Conservation (phyloP, 1,140 invertebrate genomes). For the Tigriopus japonicus region DNA sequence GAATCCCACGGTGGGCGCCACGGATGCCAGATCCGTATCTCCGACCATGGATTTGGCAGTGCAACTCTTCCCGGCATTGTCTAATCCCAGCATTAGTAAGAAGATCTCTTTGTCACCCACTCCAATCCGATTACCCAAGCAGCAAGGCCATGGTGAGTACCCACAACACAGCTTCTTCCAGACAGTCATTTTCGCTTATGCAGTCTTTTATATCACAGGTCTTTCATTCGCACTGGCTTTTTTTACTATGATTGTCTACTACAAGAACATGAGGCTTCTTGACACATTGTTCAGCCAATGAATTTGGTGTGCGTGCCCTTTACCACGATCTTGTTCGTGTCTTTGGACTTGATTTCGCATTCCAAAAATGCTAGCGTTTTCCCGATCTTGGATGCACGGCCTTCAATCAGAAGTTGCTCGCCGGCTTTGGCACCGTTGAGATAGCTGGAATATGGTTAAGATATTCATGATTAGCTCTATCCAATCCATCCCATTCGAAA, state of each 20-base stretch:
- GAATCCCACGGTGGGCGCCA: slow-evolving; percentile 8
- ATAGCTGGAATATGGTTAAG: slow-evolving; percentile 30
- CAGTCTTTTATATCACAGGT: too few species aligned
- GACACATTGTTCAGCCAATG: slow-evolving; percentile 26
- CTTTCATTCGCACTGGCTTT: too few species aligned
- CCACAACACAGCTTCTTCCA: too few species aligned
- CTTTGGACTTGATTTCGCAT: slow-evolving; percentile 50
- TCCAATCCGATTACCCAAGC: slow-evolving; percentile 23
- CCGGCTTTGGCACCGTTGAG: slow-evolving; percentile 50
- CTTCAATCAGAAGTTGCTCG: slow-evolving; percentile 53
- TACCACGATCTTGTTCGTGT: slow-evolving; percentile 45
- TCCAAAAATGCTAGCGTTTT: slow-evolving; percentile 57
- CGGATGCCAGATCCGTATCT: slow-evolving; percentile 1
- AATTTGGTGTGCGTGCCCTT: slow-evolving; percentile 60
- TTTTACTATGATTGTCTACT: too few species aligned
- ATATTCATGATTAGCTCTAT: too few species aligned
- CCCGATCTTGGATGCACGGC: slow-evolving; percentile 51
- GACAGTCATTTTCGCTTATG: too few species aligned
- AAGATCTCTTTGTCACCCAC: slow-evolving; percentile 16
- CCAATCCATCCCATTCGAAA: too few species aligned
- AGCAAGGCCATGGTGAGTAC: slow-evolving; percentile 14
- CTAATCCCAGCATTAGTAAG: neutral
- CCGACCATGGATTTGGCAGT: slow-evolving; percentile 11
- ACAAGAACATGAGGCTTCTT: too few species aligned
- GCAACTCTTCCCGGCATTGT: slow-evolving; percentile 14